Evolutionary conservation across 2,113 vertebrate genomes (phyloP).

Genomic region (Indicator maculatus): DNA sequence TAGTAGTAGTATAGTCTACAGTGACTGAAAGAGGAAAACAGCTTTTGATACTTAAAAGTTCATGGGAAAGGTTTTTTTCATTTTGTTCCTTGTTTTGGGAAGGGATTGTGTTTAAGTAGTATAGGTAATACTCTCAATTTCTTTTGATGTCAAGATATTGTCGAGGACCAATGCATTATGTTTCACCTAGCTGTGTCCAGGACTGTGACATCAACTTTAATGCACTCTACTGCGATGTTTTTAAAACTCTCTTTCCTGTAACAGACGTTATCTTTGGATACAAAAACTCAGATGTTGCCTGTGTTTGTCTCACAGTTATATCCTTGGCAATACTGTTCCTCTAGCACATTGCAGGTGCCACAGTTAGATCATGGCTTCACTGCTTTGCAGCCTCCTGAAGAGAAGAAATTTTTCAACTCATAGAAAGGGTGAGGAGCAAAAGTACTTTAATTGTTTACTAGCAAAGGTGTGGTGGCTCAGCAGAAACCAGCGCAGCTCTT

Average conservation of each 20-base stretch:
- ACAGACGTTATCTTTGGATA: neutral
- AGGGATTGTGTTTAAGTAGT: neutral
- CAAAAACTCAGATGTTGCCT: neutral
- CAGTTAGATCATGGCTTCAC: neutral
- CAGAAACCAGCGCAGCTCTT: neutral
- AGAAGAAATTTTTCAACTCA: neutral
- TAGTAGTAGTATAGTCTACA: neutral
- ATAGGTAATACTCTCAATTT: neutral
- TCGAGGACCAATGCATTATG: neutral
- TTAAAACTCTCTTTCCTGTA: neutral
- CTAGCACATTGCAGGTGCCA: neutral
- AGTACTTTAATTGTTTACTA: neutral
- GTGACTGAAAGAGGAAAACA: neutral
- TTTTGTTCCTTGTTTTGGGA: neutral
- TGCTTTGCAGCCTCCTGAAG: neutral
- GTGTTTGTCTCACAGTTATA: neutral
- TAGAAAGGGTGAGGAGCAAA: neutral
- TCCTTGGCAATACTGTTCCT: neutral
- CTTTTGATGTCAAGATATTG: neutral
- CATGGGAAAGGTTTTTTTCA: neutral
- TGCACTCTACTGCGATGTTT: neutral
- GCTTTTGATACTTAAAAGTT: neutral
- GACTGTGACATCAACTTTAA: neutral
- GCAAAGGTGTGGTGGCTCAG: neutral
- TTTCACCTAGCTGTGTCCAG: neutral